phyloP scores from a whole-genome alignment of 1,140 invertebrate species.

The Drosophila gunungcola region DNA sequence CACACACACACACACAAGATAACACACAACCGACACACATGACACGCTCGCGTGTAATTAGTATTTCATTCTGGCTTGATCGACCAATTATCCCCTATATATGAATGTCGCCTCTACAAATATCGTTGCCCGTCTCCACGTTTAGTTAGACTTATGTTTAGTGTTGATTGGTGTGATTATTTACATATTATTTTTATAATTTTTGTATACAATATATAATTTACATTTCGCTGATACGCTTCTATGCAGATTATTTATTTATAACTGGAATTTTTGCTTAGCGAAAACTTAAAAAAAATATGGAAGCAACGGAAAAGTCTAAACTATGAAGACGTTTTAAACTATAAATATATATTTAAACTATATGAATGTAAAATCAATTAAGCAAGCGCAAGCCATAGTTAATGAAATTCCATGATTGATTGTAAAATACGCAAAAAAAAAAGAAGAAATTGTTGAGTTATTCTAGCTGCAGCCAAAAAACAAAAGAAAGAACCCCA shows the following conservation, averaged over 20 bases:
- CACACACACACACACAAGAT: conserved; percentile 3
- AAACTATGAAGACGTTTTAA: conserved; percentile 40
- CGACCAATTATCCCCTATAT: conserved; percentile 20
- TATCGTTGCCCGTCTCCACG: conserved; percentile 45
- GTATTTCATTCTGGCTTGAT: conserved; percentile 11
- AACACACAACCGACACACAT: conserved; percentile 11
- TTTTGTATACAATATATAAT: conserved; percentile 71
- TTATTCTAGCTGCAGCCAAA: conserved; percentile 28
- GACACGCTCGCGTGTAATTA: conserved; percentile 15
- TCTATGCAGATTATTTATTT: conserved; percentile 47
- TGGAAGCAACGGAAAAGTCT: neutral
- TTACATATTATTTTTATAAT: conserved; percentile 67
- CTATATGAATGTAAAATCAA: conserved; percentile 50
- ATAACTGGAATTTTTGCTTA: conserved; percentile 67
- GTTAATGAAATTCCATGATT: conserved; percentile 47
- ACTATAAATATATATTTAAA: conserved; percentile 30
- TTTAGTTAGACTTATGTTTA: conserved; percentile 71
- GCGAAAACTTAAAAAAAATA: conserved; percentile 52
- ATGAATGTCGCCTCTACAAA: conserved; percentile 20
- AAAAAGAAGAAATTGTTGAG: conserved; percentile 32
- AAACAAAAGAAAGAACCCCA: conserved; percentile 12
- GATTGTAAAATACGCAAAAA: conserved; percentile 53
- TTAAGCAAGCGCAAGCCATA: conserved; percentile 46
- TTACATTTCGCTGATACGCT: conserved; percentile 45
- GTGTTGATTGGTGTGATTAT: conserved; percentile 76